These are phyloP conservation scores for Crotalus tigris DNA, from an alignment of 2,113 vertebrate genomes.

Conservation along the genomic window DNA sequence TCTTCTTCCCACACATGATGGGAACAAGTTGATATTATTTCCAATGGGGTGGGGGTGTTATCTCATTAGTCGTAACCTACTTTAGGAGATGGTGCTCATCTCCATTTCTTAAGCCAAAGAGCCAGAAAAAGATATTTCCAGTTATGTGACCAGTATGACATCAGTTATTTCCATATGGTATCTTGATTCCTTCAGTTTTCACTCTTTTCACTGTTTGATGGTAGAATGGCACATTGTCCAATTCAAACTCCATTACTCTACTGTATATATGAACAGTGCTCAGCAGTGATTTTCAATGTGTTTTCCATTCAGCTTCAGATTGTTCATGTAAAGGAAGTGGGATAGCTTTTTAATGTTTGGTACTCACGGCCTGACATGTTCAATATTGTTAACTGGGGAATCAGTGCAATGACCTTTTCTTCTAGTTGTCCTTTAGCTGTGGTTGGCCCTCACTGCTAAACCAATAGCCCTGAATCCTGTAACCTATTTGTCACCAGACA, in stretches of 20 bases:
- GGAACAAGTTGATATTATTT: background rate
- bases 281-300: background rate
- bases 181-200: background rate
- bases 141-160: background rate
- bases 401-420: background rate
- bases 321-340: background rate
- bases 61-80: background rate
- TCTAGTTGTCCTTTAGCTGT: background rate
- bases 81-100: background rate
- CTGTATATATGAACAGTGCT: background rate
- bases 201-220: background rate
- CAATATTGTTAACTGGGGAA: background rate
- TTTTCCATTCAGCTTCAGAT: background rate
- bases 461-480: background rate
- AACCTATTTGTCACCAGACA: background rate
- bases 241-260: background rate
- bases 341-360: no score
- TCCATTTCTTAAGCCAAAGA: background rate
- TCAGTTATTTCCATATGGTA: background rate
- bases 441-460: background rate
- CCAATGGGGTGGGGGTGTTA: background rate
- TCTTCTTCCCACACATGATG: background rate
- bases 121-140: background rate
- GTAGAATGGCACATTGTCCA: background rate
- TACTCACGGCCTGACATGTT: background rate